phyloP scores from a whole-genome alignment of 2,113 vertebrate genomes.

The Aphyosemion australe region DNA sequence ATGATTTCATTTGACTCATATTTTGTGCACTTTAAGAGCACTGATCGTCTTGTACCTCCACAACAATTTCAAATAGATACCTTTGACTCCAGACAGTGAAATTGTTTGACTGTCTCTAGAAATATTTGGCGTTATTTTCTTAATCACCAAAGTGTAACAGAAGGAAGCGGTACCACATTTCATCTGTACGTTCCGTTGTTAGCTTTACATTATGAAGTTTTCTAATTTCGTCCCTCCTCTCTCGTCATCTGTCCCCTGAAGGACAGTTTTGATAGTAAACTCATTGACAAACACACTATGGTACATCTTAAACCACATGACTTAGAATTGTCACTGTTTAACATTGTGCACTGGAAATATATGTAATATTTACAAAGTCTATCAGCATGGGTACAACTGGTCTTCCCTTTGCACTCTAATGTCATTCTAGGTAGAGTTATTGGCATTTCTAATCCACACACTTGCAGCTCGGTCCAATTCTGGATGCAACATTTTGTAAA shows the following conservation, averaged over 20 bases:
- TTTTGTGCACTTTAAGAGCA: constrained; percentile 72
- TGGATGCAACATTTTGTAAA: constrained; percentile 15
- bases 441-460: constrained; percentile 3
- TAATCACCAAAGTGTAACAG: constrained; percentile 57
- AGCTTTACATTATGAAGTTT: constrained; percentile 32
- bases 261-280: constrained; percentile 55
- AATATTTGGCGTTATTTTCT: constrained; percentile 45
- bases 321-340: constrained; percentile 61
- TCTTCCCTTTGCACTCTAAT: constrained; percentile 26
- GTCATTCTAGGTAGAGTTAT: constrained; percentile 2
- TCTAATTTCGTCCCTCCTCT: constrained; percentile 7
- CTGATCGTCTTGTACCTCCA: constrained; percentile 72
- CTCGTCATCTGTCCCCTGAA: constrained; percentile 16
- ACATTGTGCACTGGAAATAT: constrained; percentile 59
- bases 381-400: constrained; percentile 40
- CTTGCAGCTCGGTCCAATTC: constrained; percentile 4
- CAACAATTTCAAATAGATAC: constrained; percentile 62
- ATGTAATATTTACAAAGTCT: constrained; percentile 73
- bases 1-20: constrained; percentile 57
- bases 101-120: constrained; percentile 37
- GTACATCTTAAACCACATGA: constrained; percentile 66
- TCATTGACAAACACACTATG: constrained; percentile 58
- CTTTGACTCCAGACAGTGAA: constrained; percentile 49
- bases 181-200: constrained; percentile 15
- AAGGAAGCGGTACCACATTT: constrained; percentile 70